Evolutionary conservation across 1,140 invertebrate genomes (phyloP).

Genomic region (Neuroterus valhalla): DNA sequence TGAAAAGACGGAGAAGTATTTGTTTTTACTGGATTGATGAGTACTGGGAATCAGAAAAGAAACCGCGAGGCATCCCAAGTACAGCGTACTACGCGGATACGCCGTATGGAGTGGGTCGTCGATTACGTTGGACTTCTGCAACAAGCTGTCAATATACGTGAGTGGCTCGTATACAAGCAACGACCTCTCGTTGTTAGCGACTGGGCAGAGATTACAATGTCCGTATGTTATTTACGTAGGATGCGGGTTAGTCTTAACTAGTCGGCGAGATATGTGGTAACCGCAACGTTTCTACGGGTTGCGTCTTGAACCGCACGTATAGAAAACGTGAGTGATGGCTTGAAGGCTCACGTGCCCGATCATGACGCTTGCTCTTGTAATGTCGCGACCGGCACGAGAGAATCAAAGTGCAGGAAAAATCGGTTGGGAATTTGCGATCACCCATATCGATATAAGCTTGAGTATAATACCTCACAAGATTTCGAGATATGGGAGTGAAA

Average conservation of each 20-base stretch:
- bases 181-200: slow-evolving; percentile 48
- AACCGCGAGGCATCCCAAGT: slow-evolving; percentile 6
- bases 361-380: slow-evolving; percentile 20
- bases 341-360: slow-evolving; percentile 33
- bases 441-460: background rate
- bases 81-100: slow-evolving; percentile 12
- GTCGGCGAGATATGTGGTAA: slow-evolving; percentile 52
- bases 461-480: background rate
- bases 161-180: slow-evolving; percentile 42
- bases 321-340: slow-evolving; percentile 60
- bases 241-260: slow-evolving; percentile 53
- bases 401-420: background rate
- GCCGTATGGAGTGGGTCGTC: slow-evolving; percentile 41
- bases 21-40: slow-evolving; percentile 48
- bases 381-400: slow-evolving; percentile 27
- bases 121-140: slow-evolving; percentile 52
- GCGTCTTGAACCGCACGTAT: slow-evolving; percentile 48
- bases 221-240: slow-evolving; percentile 41
- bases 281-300: slow-evolving; percentile 38
- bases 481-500: background rate
- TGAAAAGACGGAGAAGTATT: slow-evolving; percentile 50
- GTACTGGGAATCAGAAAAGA: slow-evolving; percentile 43
- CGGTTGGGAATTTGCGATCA: background rate
- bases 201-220: slow-evolving; percentile 56
- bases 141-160: slow-evolving; percentile 54